Conservation (phyloP, 2,888 invertebrate genomes). For the Scaptodrosophila latifasciaeformis region DNA sequence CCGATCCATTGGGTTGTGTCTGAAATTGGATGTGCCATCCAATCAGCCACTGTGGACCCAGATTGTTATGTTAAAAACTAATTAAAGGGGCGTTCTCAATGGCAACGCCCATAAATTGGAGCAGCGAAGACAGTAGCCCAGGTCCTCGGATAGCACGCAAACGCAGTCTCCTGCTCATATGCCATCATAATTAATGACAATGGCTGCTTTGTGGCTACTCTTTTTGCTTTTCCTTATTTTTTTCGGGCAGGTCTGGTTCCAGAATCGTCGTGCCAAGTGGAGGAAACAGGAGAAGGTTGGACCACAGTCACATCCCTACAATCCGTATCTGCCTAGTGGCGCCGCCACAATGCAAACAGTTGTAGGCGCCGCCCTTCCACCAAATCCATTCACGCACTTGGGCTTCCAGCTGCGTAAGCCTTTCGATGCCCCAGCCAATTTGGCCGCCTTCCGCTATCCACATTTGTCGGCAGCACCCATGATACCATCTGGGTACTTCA, state of each 20-base stretch:
- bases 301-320: conserved; percentile 92
- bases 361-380: conserved; percentile 83
- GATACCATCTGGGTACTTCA: conserved; percentile 79
- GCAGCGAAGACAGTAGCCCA: conserved; percentile 55
- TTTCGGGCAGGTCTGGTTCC: conserved; percentile 96
- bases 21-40: conserved; percentile 11
- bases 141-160: conserved; percentile 59
- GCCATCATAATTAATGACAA: conserved; percentile 5
- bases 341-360: conserved; percentile 81
- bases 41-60: conserved; percentile 50
- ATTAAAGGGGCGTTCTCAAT: conserved; percentile 67
- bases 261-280: too few species aligned
- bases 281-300: conserved; percentile 95
- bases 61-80: conserved; percentile 71
- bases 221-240: not conserved
- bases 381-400: conserved; percentile 87
- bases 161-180: not conserved
- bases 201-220: too few species aligned
- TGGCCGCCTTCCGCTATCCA: conserved; percentile 84
- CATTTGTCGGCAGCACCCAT: conserved; percentile 77
- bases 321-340: conserved; percentile 85
- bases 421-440: conserved; percentile 80
- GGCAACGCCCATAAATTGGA: conserved; percentile 61
- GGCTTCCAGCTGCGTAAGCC: conserved; percentile 86
- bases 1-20: too few species aligned